A percentile compares a stretch with the other conserved stretches of the same genome.
Conservation (phyloP, 2,113 vertebrate species). For the Mugil cephalus region DNA sequence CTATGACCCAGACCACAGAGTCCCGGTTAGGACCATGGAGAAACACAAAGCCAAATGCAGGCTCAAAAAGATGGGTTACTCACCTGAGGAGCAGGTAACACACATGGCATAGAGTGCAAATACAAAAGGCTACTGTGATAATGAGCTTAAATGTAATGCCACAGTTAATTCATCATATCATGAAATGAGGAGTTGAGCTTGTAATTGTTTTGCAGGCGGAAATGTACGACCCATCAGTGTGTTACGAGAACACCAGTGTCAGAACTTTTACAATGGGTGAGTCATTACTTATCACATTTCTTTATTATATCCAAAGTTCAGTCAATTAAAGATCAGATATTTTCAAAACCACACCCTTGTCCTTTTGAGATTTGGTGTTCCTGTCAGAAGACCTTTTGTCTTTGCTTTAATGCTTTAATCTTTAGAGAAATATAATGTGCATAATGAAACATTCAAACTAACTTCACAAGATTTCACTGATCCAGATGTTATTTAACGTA, state of each 20-base stretch:
- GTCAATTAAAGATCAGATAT: background rate
- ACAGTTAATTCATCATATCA: background rate
- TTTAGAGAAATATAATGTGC: too few species aligned
- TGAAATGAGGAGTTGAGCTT: background rate
- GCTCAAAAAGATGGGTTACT: slow-evolving; percentile 87
- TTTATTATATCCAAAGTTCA: background rate
- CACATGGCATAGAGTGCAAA: background rate
- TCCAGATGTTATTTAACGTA: too few species aligned
- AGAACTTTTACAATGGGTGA: slow-evolving; percentile 87
- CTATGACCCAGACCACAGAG: slow-evolving; percentile 87
- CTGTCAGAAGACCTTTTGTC: background rate
- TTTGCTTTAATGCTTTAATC: too few species aligned
- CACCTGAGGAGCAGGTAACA: slow-evolving; percentile 88
- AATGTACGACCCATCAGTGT: slow-evolving; percentile 87
- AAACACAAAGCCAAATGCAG: slow-evolving; percentile 87
- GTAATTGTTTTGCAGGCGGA: slow-evolving; percentile 79
- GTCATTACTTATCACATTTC: slow-evolving; percentile 25
- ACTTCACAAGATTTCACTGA: too few species aligned
- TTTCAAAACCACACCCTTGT: background rate
- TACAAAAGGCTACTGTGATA: background rate
- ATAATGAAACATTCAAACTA: too few species aligned
- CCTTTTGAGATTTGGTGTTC: background rate
- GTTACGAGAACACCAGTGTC: slow-evolving; percentile 87
- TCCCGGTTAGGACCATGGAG: slow-evolving; percentile 86
- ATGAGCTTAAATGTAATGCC: background rate